A percentile compares a stretch with the other conserved stretches of the same genome.
Evolutionary conservation across 1,140 invertebrate genomes (phyloP).

Genomic region (Drepana arcuata): DNA sequence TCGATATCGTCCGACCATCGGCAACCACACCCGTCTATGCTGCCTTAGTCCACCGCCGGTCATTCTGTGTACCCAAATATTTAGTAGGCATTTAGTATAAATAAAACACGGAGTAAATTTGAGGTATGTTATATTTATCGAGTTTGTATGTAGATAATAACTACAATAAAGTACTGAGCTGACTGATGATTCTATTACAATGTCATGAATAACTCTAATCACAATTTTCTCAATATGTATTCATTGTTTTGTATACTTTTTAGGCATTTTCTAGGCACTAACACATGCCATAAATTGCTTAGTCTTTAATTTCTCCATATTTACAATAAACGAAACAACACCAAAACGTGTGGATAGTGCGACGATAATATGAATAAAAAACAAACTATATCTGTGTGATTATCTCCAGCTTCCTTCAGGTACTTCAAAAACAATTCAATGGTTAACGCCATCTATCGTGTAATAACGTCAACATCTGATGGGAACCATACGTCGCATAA

Average conservation of each 20-base stretch:
- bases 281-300: constrained; percentile 43
- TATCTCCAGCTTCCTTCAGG: too few relatives aligned
- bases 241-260: constrained; percentile 58
- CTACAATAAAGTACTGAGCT: constrained; percentile 69
- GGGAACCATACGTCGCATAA: too few relatives aligned
- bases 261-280: constrained; percentile 56
- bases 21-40: too few relatives aligned
- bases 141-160: constrained; percentile 69
- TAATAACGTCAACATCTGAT: too few relatives aligned
- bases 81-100: constrained; percentile 16
- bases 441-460: too few relatives aligned
- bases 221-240: constrained; percentile 66
- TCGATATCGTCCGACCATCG: too few relatives aligned
- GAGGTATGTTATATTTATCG: constrained; percentile 70
- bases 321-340: constrained; percentile 36
- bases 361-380: too few relatives aligned
- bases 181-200: constrained; percentile 61
- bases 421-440: too few relatives aligned
- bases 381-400: too few relatives aligned
- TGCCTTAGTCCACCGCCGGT: too few relatives aligned
- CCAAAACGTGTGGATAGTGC: too few relatives aligned
- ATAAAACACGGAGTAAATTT: constrained; percentile 49
- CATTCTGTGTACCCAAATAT: background rate
- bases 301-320: constrained; percentile 63
- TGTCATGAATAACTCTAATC: constrained; percentile 57